These are phyloP conservation scores for Chaenogobius annularis DNA, from an alignment of 2,113 vertebrate genomes.

Conservation along the genomic window DNA sequence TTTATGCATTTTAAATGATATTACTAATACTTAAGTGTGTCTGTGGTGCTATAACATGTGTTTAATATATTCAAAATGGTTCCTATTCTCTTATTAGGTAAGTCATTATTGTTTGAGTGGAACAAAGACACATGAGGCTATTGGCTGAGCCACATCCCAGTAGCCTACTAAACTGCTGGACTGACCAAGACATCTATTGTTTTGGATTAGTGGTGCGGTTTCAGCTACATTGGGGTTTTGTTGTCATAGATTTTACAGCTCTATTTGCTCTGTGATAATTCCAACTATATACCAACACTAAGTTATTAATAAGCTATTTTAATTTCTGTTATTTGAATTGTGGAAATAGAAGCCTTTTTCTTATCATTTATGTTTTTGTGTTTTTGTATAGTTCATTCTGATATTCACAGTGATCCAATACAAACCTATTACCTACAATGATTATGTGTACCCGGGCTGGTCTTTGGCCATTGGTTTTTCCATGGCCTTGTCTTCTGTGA, in stretches of 20 bases:
- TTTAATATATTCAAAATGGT: slow-evolving; percentile 1
- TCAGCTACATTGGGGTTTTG: slow-evolving; percentile 45
- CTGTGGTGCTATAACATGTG: background rate
- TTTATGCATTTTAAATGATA: background rate
- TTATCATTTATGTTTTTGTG: background rate
- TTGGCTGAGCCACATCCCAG: slow-evolving; percentile 55
- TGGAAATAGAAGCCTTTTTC: background rate
- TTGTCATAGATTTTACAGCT: slow-evolving; percentile 22
- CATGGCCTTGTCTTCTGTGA: slow-evolving; percentile 94
- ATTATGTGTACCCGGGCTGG: slow-evolving; percentile 91
- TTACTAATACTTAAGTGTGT: background rate
- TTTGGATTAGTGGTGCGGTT: slow-evolving; percentile 60
- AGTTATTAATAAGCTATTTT: background rate
- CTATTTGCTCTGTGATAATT: slow-evolving; percentile 8
- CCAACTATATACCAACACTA: background rate
- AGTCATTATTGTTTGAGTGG: slow-evolving; percentile 54
- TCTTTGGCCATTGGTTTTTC: slow-evolving; percentile 90
- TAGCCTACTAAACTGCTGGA: slow-evolving; percentile 50
- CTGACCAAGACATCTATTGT: slow-evolving; percentile 58
- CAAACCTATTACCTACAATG: slow-evolving; percentile 92
- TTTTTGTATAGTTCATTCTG: slow-evolving; percentile 88
- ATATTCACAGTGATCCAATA: slow-evolving; percentile 99
- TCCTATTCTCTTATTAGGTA: slow-evolving; percentile 38
- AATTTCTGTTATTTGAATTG: background rate
- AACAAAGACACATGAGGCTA: slow-evolving; percentile 46